Evolutionary conservation across 2,113 vertebrate species (phyloP).

Genomic region (Centropristis striata): DNA sequence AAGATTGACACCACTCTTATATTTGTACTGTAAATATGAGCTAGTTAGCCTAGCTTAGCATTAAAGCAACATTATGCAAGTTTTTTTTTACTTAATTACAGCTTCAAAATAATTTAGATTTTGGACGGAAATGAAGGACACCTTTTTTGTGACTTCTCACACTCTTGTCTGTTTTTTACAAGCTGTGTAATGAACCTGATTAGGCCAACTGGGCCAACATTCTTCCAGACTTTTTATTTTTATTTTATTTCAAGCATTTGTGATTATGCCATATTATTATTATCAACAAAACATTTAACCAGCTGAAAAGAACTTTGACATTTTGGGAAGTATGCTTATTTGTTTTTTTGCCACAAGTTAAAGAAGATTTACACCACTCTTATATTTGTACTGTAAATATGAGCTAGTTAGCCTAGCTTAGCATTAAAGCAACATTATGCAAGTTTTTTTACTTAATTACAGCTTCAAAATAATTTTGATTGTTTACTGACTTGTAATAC

Average conservation of each 20-base stretch:
- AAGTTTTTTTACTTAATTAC: too few species aligned
- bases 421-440: background rate
- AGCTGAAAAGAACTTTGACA: background rate
- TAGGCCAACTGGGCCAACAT: constrained; percentile 1
- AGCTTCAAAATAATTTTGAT: too few species aligned
- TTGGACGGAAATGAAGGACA: constrained; percentile 74
- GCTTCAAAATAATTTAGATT: too few species aligned
- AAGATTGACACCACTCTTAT: background rate
- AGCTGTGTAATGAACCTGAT: constrained; percentile 63
- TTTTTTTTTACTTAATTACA: too few species aligned
- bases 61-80: too few species aligned
- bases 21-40: too few species aligned
- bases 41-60: background rate
- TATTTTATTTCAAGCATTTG: background rate
- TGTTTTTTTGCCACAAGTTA: background rate
- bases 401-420: background rate
- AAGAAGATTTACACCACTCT: background rate
- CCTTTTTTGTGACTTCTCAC: constrained; percentile 73
- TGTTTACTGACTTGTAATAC: too few species aligned
- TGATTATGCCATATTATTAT: background rate
- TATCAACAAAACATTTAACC: too few species aligned
- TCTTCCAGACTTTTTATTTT: too few species aligned
- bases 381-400: too few species aligned
- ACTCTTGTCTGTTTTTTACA: constrained; percentile 74
- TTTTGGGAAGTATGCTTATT: background rate